Conservation (phyloP, 2,888 invertebrate genomes). For the Lepidochitona cinerea region DNA sequence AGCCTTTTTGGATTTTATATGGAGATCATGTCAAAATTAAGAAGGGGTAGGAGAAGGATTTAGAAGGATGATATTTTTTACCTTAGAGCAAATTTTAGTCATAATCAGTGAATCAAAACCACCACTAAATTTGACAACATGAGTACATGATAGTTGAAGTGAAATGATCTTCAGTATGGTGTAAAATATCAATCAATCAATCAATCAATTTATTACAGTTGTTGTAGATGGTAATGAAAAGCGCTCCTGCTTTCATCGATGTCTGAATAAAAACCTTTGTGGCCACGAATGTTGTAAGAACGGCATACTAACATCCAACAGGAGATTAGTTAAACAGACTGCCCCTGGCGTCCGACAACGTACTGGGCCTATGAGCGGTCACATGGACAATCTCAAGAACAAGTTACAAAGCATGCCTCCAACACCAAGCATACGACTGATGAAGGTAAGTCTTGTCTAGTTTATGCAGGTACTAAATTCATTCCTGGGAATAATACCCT, state of each 20-base stretch:
- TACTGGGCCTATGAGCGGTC: conserved; percentile 4
- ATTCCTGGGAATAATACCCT: too few relatives aligned
- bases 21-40: too few relatives aligned
- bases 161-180: conserved; percentile 8
- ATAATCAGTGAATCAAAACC: conserved; percentile 35
- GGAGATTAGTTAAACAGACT: neutral
- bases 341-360: neutral
- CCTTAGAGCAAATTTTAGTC: too few relatives aligned
- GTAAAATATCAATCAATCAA: too few relatives aligned
- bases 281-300: conserved; percentile 64
- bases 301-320: conserved; percentile 31
- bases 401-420: conserved; percentile 24
- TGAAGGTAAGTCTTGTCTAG: conserved; percentile 19
- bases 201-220: too few relatives aligned
- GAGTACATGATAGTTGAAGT: too few relatives aligned
- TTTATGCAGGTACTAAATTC: too few relatives aligned
- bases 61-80: too few relatives aligned
- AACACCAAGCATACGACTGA: conserved; percentile 30
- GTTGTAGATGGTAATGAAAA: too few relatives aligned
- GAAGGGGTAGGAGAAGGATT: too few relatives aligned
- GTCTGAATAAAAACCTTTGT: conserved; percentile 55
- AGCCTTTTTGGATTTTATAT: too few relatives aligned
- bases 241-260: conserved; percentile 52
- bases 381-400: conserved; percentile 32
- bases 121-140: too few relatives aligned